phyloP scores from a whole-genome alignment of 2,888 invertebrate species.

The Agrochola litura region DNA sequence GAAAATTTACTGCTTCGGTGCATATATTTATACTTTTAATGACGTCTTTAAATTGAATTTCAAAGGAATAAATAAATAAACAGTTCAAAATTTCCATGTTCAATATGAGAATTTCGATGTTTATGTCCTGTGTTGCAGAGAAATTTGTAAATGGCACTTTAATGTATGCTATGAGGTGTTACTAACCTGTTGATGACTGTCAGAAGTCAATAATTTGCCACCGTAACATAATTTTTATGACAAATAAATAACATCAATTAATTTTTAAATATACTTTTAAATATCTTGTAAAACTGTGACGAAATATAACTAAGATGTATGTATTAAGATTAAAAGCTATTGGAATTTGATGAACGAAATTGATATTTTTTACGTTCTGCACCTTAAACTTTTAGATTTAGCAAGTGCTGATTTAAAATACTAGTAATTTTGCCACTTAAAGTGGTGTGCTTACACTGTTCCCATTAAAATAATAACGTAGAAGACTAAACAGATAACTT shows the following conservation, averaged over 20 bases:
- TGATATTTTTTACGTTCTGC: background rate
- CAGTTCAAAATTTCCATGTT: constrained; percentile 43
- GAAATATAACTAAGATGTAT: background rate
- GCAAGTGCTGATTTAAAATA: background rate
- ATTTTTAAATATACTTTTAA: background rate
- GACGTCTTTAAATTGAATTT: constrained; percentile 61
- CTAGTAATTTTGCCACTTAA: background rate
- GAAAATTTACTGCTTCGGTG: constrained; percentile 60
- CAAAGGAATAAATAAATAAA: constrained; percentile 55
- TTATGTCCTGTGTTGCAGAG: constrained; percentile 35
- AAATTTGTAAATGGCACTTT: constrained; percentile 51
- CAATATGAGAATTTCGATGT: constrained; percentile 44
- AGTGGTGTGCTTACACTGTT: background rate
- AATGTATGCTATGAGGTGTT: constrained; percentile 40
- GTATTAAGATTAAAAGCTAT: background rate
- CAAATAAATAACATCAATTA: constrained; percentile 22
- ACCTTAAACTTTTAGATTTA: background rate
- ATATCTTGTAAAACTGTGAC: constrained; percentile 10
- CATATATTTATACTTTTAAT: constrained; percentile 65
- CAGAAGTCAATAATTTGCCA: constrained; percentile 19
- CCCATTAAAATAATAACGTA: constrained; percentile 17
- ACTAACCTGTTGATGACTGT: constrained; percentile 16
- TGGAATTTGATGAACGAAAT: background rate
- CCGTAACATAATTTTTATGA: constrained; percentile 27
- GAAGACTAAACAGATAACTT: constrained; percentile 44